phyloP scores from a whole-genome alignment of 2,797 vertebrate genomes.

The Phoebastria nigripes region DNA sequence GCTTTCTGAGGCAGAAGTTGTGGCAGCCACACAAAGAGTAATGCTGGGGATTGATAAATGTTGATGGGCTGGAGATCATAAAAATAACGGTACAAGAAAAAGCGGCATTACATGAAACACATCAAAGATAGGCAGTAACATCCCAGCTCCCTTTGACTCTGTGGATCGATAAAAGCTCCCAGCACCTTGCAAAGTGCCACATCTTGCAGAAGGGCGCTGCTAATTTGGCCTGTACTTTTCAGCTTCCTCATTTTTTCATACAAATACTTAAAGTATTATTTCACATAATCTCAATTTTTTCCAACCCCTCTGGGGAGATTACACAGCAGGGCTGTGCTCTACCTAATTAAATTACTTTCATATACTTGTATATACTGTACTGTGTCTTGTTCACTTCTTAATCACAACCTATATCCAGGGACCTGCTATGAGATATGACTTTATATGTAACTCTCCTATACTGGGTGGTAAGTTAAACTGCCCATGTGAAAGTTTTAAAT shows the following conservation, averaged over 20 bases:
- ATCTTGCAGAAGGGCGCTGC: background rate
- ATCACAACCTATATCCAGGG: background rate
- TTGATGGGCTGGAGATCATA: background rate
- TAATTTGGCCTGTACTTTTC: background rate
- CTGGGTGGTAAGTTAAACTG: background rate
- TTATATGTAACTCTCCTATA: background rate
- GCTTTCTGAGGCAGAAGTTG: background rate
- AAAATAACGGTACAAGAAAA: background rate
- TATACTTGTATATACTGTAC: background rate
- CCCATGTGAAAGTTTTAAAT: background rate
- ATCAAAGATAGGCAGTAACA: background rate
- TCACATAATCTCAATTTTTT: background rate
- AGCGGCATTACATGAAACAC: accelerated
- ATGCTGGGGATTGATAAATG: background rate
- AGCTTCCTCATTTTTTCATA: background rate
- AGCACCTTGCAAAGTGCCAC: background rate
- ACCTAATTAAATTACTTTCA: background rate
- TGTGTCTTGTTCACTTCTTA: background rate
- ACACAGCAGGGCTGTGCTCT: background rate
- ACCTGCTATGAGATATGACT: background rate
- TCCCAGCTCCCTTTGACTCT: background rate
- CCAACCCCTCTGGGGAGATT: background rate
- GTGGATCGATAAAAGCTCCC: background rate
- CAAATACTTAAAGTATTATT: background rate
- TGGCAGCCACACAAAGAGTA: background rate